A percentile compares a stretch with the other conserved stretches of the same genome.
Evolutionary conservation across 2,888 invertebrate species (phyloP).

Genomic region (Tenthredo amoena): DNA sequence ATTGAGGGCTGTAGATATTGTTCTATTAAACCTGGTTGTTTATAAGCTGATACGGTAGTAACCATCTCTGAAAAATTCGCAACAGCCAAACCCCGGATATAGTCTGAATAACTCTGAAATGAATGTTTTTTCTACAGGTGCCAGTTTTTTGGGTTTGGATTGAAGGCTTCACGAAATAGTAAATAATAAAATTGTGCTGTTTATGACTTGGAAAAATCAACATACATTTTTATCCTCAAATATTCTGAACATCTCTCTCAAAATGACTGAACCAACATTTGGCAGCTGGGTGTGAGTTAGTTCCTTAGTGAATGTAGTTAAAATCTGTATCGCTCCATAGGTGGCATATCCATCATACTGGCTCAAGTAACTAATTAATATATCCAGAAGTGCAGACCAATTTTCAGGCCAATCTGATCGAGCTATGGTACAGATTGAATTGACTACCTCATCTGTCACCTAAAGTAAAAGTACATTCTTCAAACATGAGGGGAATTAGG

Average conservation of each 20-base stretch:
- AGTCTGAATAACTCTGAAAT: conserved; percentile 74
- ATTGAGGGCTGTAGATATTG: not conserved
- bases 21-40: conserved; percentile 72
- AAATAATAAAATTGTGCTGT: conserved; percentile 79
- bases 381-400: conserved; percentile 83
- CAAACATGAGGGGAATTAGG: not conserved
- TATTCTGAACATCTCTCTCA: conserved; percentile 81
- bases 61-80: not conserved
- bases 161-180: conserved; percentile 55
- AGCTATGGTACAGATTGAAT: conserved; percentile 84
- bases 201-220: conserved; percentile 80
- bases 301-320: conserved; percentile 83
- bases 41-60: conserved; percentile 58
- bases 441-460: conserved; percentile 82
- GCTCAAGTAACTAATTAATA: conserved; percentile 81
- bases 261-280: conserved; percentile 69
- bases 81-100: not conserved
- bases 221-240: conserved; percentile 79
- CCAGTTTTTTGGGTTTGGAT: not conserved
- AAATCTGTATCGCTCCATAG: conserved; percentile 83
- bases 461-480: conserved; percentile 35
- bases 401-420: conserved; percentile 84
- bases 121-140: conserved; percentile 71
- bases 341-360: conserved; percentile 79
- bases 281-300: conserved; percentile 68